These are phyloP conservation scores for Agapornis canus DNA, from an alignment of 2,797 vertebrate genomes.

Conservation along the genomic window DNA sequence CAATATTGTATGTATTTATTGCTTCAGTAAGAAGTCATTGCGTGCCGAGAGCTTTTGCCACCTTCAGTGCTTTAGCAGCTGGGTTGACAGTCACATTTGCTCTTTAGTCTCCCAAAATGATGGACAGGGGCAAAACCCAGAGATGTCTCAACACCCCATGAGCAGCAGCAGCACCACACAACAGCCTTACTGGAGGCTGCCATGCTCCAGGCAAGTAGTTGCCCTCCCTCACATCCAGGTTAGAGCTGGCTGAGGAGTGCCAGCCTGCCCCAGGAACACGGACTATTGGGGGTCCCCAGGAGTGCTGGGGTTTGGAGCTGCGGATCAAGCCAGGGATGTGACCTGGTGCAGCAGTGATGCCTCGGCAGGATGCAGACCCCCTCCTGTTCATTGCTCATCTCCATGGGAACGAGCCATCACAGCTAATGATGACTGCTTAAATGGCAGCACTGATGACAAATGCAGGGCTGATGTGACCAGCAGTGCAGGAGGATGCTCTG, in stretches of 20 bases:
- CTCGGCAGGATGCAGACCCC: background rate
- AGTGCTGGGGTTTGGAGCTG: background rate
- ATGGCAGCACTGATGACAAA: background rate
- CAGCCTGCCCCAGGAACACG: background rate
- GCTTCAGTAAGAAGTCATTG: constrained; percentile 17
- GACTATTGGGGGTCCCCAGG: accelerated
- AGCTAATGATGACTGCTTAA: constrained; percentile 15
- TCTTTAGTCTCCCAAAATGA: background rate
- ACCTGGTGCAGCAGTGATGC: background rate
- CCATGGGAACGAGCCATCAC: constrained; percentile 52
- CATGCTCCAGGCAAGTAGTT: accelerated
- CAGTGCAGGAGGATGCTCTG: accelerated
- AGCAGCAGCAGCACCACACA: background rate
- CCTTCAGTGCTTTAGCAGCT: background rate
- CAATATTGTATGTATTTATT: constrained; percentile 16
- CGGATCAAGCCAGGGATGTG: accelerated
- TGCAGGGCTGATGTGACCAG: accelerated
- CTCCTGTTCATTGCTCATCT: background rate
- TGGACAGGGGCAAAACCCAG: background rate
- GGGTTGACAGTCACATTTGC: background rate
- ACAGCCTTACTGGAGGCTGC: background rate
- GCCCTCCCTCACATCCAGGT: background rate
- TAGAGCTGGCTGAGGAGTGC: background rate
- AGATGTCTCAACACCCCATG: background rate
- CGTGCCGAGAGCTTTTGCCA: background rate